Evolutionary conservation across 2,888 invertebrate species (phyloP).

Genomic region (Drosophila ochracea): DNA sequence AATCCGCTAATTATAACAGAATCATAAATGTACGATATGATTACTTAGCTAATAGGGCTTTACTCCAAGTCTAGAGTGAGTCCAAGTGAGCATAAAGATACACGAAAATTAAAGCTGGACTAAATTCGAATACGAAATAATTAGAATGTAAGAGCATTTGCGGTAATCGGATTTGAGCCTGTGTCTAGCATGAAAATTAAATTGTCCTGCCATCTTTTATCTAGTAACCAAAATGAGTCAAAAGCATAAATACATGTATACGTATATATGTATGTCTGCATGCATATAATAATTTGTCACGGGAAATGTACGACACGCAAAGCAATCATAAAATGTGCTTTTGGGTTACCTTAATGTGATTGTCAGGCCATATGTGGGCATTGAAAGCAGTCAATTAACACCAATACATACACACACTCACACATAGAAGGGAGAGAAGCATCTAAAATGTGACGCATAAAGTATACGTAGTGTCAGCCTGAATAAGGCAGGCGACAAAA

Average conservation of each 20-base stretch:
- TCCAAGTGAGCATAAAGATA: not conserved
- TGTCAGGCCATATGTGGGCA: slow-evolving; percentile 60
- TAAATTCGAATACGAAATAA: slow-evolving; percentile 1
- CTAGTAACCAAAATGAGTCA: slow-evolving; percentile 12
- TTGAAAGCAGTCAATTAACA: slow-evolving; percentile 62
- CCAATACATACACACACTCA: slow-evolving; percentile 25
- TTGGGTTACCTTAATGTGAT: slow-evolving; percentile 76
- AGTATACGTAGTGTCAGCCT: slow-evolving; percentile 55
- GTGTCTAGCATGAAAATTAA: slow-evolving; percentile 17
- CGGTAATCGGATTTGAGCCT: slow-evolving; percentile 28
- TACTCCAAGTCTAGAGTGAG: not conserved
- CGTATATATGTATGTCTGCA: not conserved
- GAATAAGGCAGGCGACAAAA: slow-evolving; percentile 57
- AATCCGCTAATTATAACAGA: not conserved
- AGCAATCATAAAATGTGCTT: slow-evolving; percentile 77
- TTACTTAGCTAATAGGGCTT: not conserved
- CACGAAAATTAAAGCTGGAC: not conserved
- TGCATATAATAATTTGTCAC: slow-evolving; percentile 28
- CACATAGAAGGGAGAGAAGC: not conserved
- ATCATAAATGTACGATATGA: not conserved
- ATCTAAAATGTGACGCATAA: slow-evolving; percentile 46
- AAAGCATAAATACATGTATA: slow-evolving; percentile 2
- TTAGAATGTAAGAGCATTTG: slow-evolving; percentile 17
- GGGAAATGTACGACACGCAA: slow-evolving; percentile 53
- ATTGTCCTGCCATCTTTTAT: slow-evolving; percentile 26